Base-by-base conservation (phyloP, 2,888 invertebrate genomes). In the Meandrusa payeni region DNA sequence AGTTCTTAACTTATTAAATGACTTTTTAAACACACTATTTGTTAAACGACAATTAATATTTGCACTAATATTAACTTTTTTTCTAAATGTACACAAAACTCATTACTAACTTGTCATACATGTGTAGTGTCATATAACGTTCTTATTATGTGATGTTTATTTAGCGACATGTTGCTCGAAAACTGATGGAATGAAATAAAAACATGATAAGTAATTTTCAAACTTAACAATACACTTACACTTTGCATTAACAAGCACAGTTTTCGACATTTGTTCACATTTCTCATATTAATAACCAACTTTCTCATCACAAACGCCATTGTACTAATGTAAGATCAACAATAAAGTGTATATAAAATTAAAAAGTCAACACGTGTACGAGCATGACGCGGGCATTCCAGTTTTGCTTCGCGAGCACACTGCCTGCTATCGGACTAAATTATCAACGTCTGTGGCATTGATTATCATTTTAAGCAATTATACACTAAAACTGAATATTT, bases 221-320 rank as follows among this genome's bases (percentile, higher is more conserved):
- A 5, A 31, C 9, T 15, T 5, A 39, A 27, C n/a, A 15, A 38
- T 17, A 31, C 41, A 83, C 83, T 83, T 70, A 85, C 83, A 55
- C 51, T 64, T 56, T 68, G 67, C 40, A 65, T 48, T 10, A 64
- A 51, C 20, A 64, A 50, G 52, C 67, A 60, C 20, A 75, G 48
- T 38, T 64, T 68, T 17, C 68, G 69, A 54, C 60, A 71, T 48
- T 72, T 70, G 41, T 64, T 76, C 9, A 76, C 48, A 57, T 57
- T 71, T 54, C 62, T 72, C 20, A 77, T 43, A 51, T 73, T 76
- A 50, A 69, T 57, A n/a, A 75, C 46, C 62, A 70, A 79, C 52
- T 69, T 76, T 57, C 77, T 71, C 40, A 80, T 61, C 31, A 78
- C 56, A 44, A 79, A 69, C 40, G 79, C 75, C 86, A 87, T 86